Conservation (phyloP, 1,140 invertebrate species). For the Formica selysi region DNA sequence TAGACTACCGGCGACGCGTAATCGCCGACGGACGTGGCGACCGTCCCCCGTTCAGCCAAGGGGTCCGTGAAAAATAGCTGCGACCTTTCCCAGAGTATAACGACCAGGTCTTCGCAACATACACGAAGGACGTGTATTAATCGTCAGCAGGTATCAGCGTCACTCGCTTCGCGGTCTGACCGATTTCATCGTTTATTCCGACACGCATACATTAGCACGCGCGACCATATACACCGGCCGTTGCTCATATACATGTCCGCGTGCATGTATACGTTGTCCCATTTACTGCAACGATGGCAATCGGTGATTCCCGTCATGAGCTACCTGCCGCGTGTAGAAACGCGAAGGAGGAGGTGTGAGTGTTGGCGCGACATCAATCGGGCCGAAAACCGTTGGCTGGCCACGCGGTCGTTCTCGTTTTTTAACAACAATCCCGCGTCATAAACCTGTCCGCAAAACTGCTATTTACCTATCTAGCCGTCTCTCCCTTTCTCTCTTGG, state of each 20-base stretch:
- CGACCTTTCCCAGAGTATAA: slow-evolving; percentile 47
- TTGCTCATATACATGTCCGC: neutral
- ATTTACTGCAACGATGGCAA: slow-evolving; percentile 49
- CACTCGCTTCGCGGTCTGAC: slow-evolving; percentile 47
- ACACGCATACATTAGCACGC: slow-evolving; percentile 44
- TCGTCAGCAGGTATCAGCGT: slow-evolving; percentile 33
- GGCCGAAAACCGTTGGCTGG: slow-evolving; percentile 65
- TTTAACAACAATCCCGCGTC: slow-evolving; percentile 66
- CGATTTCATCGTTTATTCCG: slow-evolving; percentile 61
- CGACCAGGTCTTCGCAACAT: slow-evolving; percentile 52
- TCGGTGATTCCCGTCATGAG: slow-evolving; percentile 28
- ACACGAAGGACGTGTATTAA: slow-evolving; percentile 53
- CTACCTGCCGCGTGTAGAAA: neutral
- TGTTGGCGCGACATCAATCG: slow-evolving; percentile 53
- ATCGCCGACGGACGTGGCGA: slow-evolving; percentile 18
- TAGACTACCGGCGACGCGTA: slow-evolving; percentile 34
- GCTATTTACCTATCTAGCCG: slow-evolving; percentile 70
- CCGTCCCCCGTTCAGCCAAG: neutral
- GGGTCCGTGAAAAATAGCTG: slow-evolving; percentile 59
- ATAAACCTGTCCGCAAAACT: slow-evolving; percentile 69
- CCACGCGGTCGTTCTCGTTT: slow-evolving; percentile 54
- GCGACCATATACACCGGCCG: neutral
- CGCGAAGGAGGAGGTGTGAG: slow-evolving; percentile 1
- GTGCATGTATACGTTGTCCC: neutral
- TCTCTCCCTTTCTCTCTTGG: slow-evolving; percentile 42